Evolutionary conservation across 2,888 invertebrate genomes (phyloP), one percentile per base, ranked within the genome.

Genomic region (Ochlodes sylvanus): DNA sequence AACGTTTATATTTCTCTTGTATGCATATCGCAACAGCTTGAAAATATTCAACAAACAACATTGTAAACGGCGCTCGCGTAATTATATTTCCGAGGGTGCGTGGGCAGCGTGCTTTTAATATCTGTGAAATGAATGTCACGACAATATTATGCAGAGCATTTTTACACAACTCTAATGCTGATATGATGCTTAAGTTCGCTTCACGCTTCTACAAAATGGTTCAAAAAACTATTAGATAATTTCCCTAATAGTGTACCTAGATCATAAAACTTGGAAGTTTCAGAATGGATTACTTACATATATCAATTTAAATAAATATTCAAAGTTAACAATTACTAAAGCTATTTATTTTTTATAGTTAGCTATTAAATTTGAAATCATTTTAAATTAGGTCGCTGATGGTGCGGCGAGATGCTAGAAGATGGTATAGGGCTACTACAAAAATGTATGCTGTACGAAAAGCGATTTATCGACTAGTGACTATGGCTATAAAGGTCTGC

Each of bases 31-130:
- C 66, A 68, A 70, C 68, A 69, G 69, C 67, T 71, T 70, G 72
- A 70, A 71, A 70, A 71, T 73, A 64, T 70, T 63, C 42, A 69
- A 70, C 68, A 63, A 56, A 34, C 50, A 67, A 62, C 64, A 67
- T 15, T 19, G 19, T 50, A 50, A 19, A 9, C 50, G 12, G 21
- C 27, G 27, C 27, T 5, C 3, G 27, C 42, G 55, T 56, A 64
- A 72, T 71, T 66, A 67, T 61, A 66, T 41, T 41, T 12, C 34
- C 7, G 52, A 27, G 10, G 42, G 52, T 15, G 52, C 54, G 66
- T 66, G 58, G 65, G 65, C 17, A 4, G 52, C 38, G 19, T 42
- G 14, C 52, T 60, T 66, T 66, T 66, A 50, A 63, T 63, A 44
- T 34, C 50, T 57, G 50, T 17, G 19, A 19, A 19, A 19, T 50